Percentiles rank a stretch among this genome's conserved stretches.
Conservation (phyloP, 2,113 vertebrate species). For the Xenus cinereus region DNA sequence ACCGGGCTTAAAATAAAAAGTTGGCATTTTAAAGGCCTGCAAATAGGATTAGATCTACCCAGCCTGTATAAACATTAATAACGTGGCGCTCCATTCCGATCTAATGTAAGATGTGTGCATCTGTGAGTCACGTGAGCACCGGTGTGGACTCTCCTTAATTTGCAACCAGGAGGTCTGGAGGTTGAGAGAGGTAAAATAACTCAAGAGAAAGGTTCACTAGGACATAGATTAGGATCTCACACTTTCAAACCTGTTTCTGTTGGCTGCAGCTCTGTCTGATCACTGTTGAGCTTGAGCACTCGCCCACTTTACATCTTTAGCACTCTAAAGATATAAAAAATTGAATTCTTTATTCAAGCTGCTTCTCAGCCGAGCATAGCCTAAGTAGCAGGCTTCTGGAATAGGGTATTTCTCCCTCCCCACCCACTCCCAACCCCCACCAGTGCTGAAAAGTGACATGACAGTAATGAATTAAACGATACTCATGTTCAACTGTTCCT, state of each 20-base stretch:
- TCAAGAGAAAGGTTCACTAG: background rate
- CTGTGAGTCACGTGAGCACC: background rate
- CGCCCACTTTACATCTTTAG: background rate
- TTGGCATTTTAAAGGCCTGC: background rate
- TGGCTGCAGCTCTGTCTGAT: slow-evolving; percentile 28
- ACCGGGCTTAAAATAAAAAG: slow-evolving; percentile 5
- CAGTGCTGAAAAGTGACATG: background rate
- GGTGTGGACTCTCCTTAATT: background rate
- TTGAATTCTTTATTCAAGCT: background rate
- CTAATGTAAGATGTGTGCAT: background rate
- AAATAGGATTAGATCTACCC: background rate
- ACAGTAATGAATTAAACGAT: background rate
- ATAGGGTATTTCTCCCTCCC: background rate
- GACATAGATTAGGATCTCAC: background rate
- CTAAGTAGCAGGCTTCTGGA: background rate
- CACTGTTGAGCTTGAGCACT: background rate
- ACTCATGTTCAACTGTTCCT: background rate
- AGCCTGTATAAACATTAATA: background rate
- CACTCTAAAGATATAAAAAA: background rate
- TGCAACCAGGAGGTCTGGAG: background rate
- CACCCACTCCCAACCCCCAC: background rate
- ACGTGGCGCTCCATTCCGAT: background rate
- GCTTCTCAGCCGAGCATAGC: background rate
- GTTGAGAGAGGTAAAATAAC: slow-evolving; percentile 4
- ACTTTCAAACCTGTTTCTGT: background rate